phyloP scores from a whole-genome alignment of 2,113 vertebrate genomes.

The Platichthys stellatus region DNA sequence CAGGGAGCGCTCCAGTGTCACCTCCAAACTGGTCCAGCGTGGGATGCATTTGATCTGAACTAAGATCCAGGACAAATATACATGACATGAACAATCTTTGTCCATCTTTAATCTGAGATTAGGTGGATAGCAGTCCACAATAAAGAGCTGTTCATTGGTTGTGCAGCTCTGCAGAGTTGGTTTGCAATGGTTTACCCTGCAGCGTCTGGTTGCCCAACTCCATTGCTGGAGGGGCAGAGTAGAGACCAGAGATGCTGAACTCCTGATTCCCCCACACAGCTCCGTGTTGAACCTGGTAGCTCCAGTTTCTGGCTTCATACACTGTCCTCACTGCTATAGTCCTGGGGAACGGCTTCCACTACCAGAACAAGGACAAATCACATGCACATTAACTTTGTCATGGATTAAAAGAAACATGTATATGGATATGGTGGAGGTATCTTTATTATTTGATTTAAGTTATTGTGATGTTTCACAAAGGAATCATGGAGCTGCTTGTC shows the following conservation, averaged over 20 bases:
- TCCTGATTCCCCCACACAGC: constrained; percentile 81
- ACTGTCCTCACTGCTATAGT: constrained; percentile 66
- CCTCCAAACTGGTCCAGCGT: constrained; percentile 65
- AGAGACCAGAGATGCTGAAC: constrained; percentile 71
- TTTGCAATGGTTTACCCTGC: constrained; percentile 70
- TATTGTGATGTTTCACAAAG: background rate
- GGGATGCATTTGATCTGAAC: constrained; percentile 80
- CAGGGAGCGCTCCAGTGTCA: constrained; percentile 69
- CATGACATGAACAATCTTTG: background rate
- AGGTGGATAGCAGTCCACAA: background rate
- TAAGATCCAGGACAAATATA: constrained; percentile 44
- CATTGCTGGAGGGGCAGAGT: constrained; percentile 70
- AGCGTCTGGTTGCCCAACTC: constrained; percentile 73
- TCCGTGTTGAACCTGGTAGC: constrained; percentile 70
- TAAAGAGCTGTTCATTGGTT: background rate
- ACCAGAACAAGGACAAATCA: constrained; percentile 9
- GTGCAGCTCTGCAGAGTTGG: no score
- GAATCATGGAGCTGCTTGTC: background rate
- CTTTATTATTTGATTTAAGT: background rate
- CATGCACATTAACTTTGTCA: background rate
- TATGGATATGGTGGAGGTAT: background rate
- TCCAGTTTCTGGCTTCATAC: constrained; percentile 73
- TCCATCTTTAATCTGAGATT: background rate
- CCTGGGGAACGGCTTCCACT: constrained; percentile 81
- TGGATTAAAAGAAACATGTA: no score